phyloP scores from a whole-genome alignment of 2,797 vertebrate species.

The Nannoperca australis region DNA sequence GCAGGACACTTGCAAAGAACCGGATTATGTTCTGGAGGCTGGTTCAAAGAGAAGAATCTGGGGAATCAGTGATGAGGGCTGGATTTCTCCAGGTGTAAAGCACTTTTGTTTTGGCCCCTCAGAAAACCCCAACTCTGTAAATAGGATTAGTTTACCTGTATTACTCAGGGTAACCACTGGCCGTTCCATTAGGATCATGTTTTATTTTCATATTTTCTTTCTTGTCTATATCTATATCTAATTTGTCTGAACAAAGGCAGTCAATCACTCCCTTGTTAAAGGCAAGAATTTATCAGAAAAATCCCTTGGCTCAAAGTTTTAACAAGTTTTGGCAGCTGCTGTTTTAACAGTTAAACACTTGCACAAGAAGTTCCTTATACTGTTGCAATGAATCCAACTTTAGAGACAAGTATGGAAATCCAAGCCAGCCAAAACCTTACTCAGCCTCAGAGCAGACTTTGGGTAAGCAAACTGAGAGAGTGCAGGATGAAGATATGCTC shows the following conservation, averaged over 20 bases:
- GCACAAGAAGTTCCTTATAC: conserved; percentile 40
- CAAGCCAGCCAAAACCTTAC: conserved; percentile 50
- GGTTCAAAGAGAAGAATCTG: conserved; percentile 58
- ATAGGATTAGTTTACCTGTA: conserved; percentile 34
- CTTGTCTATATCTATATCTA: neutral
- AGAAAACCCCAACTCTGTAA: conserved; percentile 30
- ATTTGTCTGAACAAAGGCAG: conserved; percentile 15
- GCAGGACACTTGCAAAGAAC: conserved; percentile 61
- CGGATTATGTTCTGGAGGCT: conserved; percentile 74
- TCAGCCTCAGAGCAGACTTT: conserved; percentile 65
- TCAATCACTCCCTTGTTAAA: conserved; percentile 5
- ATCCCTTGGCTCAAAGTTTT: conserved; percentile 27
- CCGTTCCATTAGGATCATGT: neutral
- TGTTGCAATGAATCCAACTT: conserved; percentile 43
- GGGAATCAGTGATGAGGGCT: conserved; percentile 62
- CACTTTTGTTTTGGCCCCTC: conserved; percentile 42
- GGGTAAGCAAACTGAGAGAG: conserved; percentile 71
- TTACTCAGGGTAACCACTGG: neutral
- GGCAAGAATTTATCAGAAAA: conserved; percentile 27
- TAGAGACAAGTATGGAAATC: conserved; percentile 63
- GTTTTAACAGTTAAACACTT: conserved; percentile 52
- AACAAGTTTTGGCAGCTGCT: conserved; percentile 53
- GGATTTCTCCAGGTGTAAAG: conserved; percentile 65
- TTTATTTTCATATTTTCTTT: conserved; percentile 14
- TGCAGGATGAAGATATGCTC: conserved; percentile 79